A percentile compares a stretch with the other conserved stretches of the same genome.
Conservation (phyloP, 2,888 invertebrate species). For the Pristionchus arcanus region DNA sequence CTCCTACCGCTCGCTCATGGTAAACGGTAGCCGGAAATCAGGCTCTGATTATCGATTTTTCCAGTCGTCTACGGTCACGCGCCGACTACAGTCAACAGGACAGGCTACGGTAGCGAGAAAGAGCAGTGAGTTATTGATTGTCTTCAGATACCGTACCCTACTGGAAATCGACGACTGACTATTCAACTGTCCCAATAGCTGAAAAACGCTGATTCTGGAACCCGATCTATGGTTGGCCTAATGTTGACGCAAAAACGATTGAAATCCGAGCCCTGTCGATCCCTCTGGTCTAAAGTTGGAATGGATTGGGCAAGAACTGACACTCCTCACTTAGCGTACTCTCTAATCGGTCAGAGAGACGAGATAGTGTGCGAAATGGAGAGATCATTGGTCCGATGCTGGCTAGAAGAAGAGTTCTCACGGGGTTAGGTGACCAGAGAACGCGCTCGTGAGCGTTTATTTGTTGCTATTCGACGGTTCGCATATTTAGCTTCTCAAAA, state of each 20-base stretch:
- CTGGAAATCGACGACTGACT: too few relatives aligned
- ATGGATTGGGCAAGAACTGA: not conserved
- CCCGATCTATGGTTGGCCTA: not conserved
- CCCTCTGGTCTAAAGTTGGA: not conserved
- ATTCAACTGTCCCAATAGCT: too few relatives aligned
- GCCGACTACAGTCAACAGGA: conserved; percentile 41
- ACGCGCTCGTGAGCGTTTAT: not conserved
- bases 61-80: not conserved
- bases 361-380: not conserved
- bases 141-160: too few relatives aligned
- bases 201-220: not conserved
- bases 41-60: not conserved
- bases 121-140: conserved; percentile 1
- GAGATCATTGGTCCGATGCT: not conserved
- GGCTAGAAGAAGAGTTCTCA: not conserved
- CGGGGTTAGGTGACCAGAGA: not conserved
- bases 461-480: too few relatives aligned
- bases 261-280: not conserved
- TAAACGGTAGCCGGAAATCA: conserved; percentile 26
- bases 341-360: not conserved
- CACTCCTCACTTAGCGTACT: not conserved
- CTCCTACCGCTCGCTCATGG: conserved; percentile 31
- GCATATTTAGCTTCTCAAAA: too few relatives aligned
- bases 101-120: conserved; percentile 36
- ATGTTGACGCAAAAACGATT: not conserved